Evolutionary conservation across 1,140 invertebrate genomes (phyloP).

Genomic region (Hypothenemus hampei): DNA sequence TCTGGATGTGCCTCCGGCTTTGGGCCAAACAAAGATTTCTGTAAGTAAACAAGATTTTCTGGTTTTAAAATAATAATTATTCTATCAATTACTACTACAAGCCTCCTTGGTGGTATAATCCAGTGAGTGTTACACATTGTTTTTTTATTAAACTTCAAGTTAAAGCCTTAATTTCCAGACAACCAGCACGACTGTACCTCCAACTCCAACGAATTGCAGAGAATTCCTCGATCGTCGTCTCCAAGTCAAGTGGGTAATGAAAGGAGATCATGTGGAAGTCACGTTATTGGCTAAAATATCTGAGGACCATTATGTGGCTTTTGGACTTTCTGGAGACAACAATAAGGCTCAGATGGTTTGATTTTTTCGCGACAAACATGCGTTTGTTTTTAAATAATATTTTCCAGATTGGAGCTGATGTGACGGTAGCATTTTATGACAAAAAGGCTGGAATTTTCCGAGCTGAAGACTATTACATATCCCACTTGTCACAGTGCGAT

Average conservation of each 20-base stretch:
- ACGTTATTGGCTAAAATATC: conserved; percentile 68
- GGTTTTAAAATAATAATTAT: not conserved
- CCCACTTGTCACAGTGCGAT: conserved; percentile 75
- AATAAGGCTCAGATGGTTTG: conserved; percentile 59
- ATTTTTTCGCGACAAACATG: not conserved
- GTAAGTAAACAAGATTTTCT: conserved; percentile 61
- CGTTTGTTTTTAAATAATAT: conserved; percentile 1
- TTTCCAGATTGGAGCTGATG: conserved; percentile 66
- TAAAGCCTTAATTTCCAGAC: conserved; percentile 51
- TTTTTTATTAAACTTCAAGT: no score
- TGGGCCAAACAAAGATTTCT: conserved; percentile 84
- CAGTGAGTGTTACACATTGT: conserved; percentile 65
- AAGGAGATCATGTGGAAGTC: conserved; percentile 69
- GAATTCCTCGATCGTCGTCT: conserved; percentile 71
- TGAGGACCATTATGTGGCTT: conserved; percentile 83
- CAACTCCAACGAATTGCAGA: conserved; percentile 68
- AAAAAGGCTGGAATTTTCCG: conserved; percentile 61
- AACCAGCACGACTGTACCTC: conserved; percentile 59
- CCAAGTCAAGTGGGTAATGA: conserved; percentile 75
- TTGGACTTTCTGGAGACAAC: conserved; percentile 74
- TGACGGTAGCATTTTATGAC: conserved; percentile 79
- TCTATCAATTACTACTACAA: conserved; percentile 38
- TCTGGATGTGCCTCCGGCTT: conserved; percentile 80
- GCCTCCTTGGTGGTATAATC: conserved; percentile 86
- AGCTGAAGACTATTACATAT: conserved; percentile 82